A percentile compares a stretch with the other conserved stretches of the same genome.
These are phyloP conservation scores for Menura novaehollandiae DNA, from an alignment of 2,113 vertebrate species.

Conservation along the genomic window DNA sequence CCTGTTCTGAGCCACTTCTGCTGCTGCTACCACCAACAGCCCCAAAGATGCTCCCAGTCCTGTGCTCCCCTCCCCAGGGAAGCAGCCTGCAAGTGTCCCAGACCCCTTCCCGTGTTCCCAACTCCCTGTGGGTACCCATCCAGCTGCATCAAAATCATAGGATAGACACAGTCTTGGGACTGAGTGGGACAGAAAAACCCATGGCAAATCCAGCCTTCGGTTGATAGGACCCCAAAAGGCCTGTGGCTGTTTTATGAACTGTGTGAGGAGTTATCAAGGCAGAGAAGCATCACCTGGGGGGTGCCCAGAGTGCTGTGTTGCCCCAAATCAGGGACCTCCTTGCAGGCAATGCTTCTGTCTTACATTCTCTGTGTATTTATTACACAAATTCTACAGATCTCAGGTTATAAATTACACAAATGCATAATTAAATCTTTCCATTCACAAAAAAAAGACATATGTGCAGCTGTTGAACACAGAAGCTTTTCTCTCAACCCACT, in stretches of 20 bases:
- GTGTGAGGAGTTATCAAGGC: neutral
- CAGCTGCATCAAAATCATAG: neutral
- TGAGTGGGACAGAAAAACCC: neutral
- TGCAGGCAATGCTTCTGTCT: accelerated
- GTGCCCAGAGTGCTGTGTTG: neutral
- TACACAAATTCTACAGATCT: neutral
- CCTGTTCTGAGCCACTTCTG: neutral
- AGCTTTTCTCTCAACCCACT: neutral
- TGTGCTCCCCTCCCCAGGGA: accelerated
- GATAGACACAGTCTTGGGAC: neutral
- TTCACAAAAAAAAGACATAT: neutral
- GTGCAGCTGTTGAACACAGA: neutral
- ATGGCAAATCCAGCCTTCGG: neutral
- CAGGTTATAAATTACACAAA: neutral
- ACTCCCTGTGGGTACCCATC: accelerated
- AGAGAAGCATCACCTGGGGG: neutral
- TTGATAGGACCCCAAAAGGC: neutral
- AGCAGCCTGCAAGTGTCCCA: neutral
- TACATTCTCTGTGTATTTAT: neutral
- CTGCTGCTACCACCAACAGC: neutral
- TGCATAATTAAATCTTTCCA: neutral
- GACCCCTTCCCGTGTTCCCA: neutral
- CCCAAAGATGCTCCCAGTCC: neutral
- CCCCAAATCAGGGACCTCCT: accelerated
- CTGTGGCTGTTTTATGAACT: neutral